These are phyloP conservation scores for Odontamblyopus rebecca DNA, from an alignment of 2,797 vertebrate species.

Conservation along the genomic window DNA sequence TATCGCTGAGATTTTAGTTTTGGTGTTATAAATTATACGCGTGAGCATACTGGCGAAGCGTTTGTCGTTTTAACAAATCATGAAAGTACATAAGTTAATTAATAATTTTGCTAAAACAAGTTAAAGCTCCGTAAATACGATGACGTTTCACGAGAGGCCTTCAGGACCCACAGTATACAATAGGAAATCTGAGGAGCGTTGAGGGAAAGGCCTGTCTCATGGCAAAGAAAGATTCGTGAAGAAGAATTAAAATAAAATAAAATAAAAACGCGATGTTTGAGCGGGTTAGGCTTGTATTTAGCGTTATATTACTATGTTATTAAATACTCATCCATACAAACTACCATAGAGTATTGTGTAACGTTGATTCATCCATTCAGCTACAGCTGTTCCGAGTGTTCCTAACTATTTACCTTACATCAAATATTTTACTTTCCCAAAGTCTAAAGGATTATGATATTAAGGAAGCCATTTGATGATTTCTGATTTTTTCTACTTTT, in stretches of 20 bases:
- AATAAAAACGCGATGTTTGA: not conserved
- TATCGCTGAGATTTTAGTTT: not conserved
- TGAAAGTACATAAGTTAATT: not conserved
- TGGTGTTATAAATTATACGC: not conserved
- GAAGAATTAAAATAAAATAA: not conserved
- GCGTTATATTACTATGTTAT: not conserved
- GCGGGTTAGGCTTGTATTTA: not conserved
- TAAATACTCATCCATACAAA: not conserved
- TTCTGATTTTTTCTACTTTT: no score
- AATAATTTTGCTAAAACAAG: conserved; percentile 39
- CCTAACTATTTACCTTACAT: not conserved
- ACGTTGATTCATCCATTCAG: not conserved
- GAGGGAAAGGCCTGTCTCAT: not conserved
- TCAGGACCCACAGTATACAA: conserved; percentile 28
- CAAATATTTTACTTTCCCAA: not conserved
- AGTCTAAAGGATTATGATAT: not conserved
- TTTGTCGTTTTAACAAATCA: not conserved
- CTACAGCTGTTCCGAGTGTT: not conserved
- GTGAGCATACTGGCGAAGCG: accelerated
- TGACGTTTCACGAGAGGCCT: conserved; percentile 60
- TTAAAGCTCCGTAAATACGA: conserved; percentile 53
- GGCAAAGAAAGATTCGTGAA: not conserved
- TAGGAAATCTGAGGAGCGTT: accelerated
- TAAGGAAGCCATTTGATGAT: no score
- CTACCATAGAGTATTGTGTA: not conserved